Percentiles rank a stretch among this genome's conserved stretches.
These are phyloP conservation scores for Sycophila texana DNA, from an alignment of 2,888 invertebrate species.

Conservation along the genomic window DNA sequence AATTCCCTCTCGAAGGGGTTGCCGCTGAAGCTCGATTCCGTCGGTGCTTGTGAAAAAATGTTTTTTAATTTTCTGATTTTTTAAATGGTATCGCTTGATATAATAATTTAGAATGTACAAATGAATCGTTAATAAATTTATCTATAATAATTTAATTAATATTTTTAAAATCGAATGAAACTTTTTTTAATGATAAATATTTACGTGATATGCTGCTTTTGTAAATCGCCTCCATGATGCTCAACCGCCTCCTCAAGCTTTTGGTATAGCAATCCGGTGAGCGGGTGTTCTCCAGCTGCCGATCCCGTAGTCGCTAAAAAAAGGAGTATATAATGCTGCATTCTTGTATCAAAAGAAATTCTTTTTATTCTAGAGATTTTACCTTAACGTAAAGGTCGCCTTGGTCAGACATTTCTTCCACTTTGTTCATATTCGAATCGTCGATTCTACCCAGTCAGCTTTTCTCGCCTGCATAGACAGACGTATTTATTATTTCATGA, in stretches of 20 bases:
- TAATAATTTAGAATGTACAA: background rate
- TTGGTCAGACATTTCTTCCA: slow-evolving; percentile 25
- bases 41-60: background rate
- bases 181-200: too few species aligned
- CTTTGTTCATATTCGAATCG: slow-evolving; percentile 20
- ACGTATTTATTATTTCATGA: too few species aligned
- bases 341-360: too few species aligned
- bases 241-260: slow-evolving; percentile 44
- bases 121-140: background rate
- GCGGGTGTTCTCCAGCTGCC: background rate
- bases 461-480: too few species aligned
- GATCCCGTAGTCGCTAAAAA: too few species aligned
- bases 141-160: background rate
- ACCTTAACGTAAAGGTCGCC: slow-evolving; percentile 49
- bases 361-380: background rate
- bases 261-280: slow-evolving; percentile 33
- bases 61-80: background rate
- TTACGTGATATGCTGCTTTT: slow-evolving; percentile 56
- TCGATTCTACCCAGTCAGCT: background rate
- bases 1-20: slow-evolving; percentile 48
- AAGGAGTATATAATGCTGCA: too few species aligned
- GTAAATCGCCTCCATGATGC: slow-evolving; percentile 54
- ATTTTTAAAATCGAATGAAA: background rate
- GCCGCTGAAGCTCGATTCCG: slow-evolving; percentile 1
- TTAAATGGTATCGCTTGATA: background rate